Percentiles rank a stretch among this genome's conserved stretches.
phyloP scores from a whole-genome alignment of 2,888 invertebrate species.

The Marasmarcha lunaedactyla region DNA sequence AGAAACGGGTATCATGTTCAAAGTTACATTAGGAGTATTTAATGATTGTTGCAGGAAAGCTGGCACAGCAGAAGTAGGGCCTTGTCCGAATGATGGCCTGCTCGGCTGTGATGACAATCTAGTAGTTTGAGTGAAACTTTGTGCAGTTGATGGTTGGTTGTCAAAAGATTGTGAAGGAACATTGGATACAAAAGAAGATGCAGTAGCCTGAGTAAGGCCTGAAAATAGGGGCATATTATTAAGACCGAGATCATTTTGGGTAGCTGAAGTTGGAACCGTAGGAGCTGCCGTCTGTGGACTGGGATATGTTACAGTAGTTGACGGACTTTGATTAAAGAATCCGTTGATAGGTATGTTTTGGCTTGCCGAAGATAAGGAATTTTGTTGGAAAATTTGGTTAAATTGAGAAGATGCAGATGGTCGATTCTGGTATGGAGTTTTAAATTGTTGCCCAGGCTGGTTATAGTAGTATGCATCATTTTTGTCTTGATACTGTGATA shows the following conservation, averaged over 20 bases:
- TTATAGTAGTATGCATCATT: slow-evolving; percentile 42
- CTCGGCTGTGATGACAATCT: not conserved
- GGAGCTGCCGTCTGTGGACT: slow-evolving; percentile 17
- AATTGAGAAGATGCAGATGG: slow-evolving; percentile 28
- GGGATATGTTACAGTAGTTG: slow-evolving; percentile 18
- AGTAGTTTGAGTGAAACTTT: not conserved
- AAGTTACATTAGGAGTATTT: slow-evolving; percentile 10
- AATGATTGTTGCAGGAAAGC: not conserved
- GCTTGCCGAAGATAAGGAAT: slow-evolving; percentile 14
- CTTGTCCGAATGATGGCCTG: slow-evolving; percentile 7
- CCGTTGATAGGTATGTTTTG: slow-evolving; percentile 10
- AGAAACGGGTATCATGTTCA: slow-evolving; percentile 8
- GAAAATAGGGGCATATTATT: slow-evolving; percentile 18
- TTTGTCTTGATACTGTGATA: slow-evolving; percentile 20
- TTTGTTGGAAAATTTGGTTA: slow-evolving; percentile 14
- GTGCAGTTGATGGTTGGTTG: slow-evolving; percentile 5
- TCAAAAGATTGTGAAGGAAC: not conserved
- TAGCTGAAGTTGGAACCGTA: slow-evolving; percentile 15
- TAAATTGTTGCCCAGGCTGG: slow-evolving; percentile 34
- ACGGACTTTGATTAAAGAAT: slow-evolving; percentile 14
- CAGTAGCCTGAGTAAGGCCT: slow-evolving; percentile 36
- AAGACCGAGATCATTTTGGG: slow-evolving; percentile 9
- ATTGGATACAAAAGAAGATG: slow-evolving; percentile 19
- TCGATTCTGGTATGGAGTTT: slow-evolving; percentile 16
- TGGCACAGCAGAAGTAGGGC: slow-evolving; percentile 3